Conservation (phyloP, 1,140 invertebrate genomes). For the Holotrichia oblita region DNA sequence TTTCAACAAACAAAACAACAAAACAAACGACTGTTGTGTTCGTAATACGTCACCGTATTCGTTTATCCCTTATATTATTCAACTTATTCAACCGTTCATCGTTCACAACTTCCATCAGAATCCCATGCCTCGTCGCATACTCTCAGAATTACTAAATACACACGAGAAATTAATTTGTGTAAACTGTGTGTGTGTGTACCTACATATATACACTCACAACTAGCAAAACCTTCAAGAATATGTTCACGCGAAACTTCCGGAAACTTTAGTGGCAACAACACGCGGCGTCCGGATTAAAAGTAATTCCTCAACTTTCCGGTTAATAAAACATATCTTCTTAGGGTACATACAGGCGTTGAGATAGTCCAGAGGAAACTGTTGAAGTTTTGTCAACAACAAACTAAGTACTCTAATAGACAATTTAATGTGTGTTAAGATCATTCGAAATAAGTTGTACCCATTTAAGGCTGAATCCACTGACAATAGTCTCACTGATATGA, state of each 20-base stretch:
- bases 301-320: conserved; percentile 7
- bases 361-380: neutral
- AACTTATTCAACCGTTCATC: neutral
- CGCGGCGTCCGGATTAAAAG: neutral
- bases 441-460: no score
- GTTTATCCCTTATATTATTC: neutral
- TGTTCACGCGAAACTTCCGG: neutral
- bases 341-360: neutral
- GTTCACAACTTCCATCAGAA: neutral
- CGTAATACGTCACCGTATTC: no score
- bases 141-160: neutral
- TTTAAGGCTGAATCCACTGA: no score
- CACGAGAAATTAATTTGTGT: conserved; percentile 2
- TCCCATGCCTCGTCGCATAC: neutral
- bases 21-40: no score
- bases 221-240: neutral
- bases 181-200: neutral
- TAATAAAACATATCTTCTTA: neutral
- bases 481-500: no score
- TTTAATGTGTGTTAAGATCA: no score
- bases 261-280: neutral
- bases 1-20: no score
- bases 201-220: neutral
- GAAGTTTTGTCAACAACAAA: neutral
- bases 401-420: neutral